phyloP scores from a whole-genome alignment of 2,113 vertebrate genomes.

The Epinephelus cyanopodus region DNA sequence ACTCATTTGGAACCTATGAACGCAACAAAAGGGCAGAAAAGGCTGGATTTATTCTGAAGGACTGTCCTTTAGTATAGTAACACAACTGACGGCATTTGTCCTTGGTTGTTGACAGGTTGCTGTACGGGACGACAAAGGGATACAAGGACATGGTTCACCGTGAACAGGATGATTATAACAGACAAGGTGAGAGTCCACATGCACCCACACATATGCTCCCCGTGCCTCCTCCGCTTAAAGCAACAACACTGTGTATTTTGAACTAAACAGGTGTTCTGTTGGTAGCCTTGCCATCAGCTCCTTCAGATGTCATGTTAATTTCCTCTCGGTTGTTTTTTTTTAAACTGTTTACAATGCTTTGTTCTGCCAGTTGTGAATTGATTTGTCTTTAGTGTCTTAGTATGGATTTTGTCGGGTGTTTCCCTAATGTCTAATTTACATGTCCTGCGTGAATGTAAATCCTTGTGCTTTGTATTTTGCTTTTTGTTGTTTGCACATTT shows the following conservation, averaged over 20 bases:
- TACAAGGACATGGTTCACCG: constrained; percentile 95
- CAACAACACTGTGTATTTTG: neutral
- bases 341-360: neutral
- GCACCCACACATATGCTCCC: neutral
- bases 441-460: neutral
- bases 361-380: no score
- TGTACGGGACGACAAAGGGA: constrained; percentile 88
- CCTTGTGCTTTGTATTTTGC: neutral
- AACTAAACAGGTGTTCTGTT: neutral
- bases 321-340: neutral
- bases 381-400: neutral
- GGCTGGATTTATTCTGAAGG: neutral
- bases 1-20: neutral
- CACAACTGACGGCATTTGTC: neutral
- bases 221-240: neutral
- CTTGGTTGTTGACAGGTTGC: constrained; percentile 78
- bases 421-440: neutral
- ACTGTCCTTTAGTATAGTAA: neutral
- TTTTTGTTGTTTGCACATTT: neutral
- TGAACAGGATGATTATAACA: constrained; percentile 91
- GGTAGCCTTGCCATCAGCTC: neutral
- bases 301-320: neutral
- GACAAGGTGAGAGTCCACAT: constrained; percentile 87
- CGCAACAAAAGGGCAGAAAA: neutral
- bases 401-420: no score